These are phyloP conservation scores for Daphoenositta chrysoptera DNA, from an alignment of 2,113 vertebrate species.

Conservation along the genomic window DNA sequence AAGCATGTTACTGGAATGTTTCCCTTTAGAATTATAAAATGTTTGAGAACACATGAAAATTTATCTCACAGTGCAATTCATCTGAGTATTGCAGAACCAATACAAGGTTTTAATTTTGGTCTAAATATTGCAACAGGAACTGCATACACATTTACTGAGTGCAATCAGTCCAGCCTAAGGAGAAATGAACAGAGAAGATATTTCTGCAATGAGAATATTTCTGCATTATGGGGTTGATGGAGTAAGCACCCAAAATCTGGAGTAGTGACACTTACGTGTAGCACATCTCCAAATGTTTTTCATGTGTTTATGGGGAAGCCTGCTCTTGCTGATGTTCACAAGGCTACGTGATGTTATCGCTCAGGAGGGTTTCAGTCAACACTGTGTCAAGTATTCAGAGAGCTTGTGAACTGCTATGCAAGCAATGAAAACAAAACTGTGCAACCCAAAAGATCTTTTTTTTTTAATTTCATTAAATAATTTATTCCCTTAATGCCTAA, in stretches of 20 bases:
- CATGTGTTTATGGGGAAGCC: background rate
- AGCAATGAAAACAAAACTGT: background rate
- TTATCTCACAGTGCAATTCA: background rate
- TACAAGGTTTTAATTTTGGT: background rate
- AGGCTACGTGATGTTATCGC: accelerated
- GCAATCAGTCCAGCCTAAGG: background rate
- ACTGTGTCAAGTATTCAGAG: background rate
- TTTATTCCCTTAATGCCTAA: background rate
- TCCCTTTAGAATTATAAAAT: background rate
- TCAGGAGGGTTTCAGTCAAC: background rate
- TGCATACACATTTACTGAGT: background rate
- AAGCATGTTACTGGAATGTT: background rate
- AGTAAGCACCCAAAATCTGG: background rate
- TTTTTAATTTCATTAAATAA: background rate
- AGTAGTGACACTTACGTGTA: background rate
- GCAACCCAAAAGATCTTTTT: background rate
- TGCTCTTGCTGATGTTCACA: background rate
- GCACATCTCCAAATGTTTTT: background rate
- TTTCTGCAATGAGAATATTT: background rate
- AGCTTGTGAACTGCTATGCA: background rate
- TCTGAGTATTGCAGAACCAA: background rate
- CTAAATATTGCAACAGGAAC: background rate
- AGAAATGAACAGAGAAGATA: background rate
- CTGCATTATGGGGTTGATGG: background rate
- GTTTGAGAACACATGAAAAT: background rate